Conservation (phyloP, 1,140 invertebrate genomes). For the Atta texana region DNA sequence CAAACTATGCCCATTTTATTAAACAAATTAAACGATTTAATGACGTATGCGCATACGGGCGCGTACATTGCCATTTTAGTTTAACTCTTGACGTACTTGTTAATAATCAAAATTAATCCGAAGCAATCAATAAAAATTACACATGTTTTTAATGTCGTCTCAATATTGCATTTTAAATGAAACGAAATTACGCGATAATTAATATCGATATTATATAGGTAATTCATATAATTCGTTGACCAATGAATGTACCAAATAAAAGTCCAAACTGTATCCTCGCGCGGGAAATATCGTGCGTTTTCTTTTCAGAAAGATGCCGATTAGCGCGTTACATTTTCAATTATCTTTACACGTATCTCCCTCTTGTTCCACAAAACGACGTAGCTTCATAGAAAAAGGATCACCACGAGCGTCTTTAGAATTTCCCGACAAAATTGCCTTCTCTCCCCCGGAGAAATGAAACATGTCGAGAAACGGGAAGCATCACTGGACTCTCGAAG, state of each 20-base stretch:
- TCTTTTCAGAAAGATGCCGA: not conserved
- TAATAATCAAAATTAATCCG: slow-evolving; percentile 35
- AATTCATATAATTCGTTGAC: no score
- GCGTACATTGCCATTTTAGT: slow-evolving; percentile 15
- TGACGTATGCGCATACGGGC: slow-evolving; percentile 5
- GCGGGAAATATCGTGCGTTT: not conserved
- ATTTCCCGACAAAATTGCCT: slow-evolving; percentile 46
- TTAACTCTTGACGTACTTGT: slow-evolving; percentile 7
- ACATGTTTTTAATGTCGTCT: not conserved
- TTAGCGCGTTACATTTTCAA: slow-evolving; percentile 1
- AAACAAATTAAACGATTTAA: slow-evolving; percentile 60
- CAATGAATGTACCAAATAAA: not conserved
- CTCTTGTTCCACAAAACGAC: not conserved
- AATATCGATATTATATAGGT: not conserved
- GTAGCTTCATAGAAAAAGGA: not conserved
- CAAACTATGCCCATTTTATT: slow-evolving; percentile 52
- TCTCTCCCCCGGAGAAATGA: slow-evolving; percentile 23
- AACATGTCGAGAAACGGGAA: slow-evolving; percentile 48
- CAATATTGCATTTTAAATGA: not conserved
- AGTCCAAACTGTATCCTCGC: not conserved
- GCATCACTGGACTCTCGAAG: slow-evolving; percentile 33
- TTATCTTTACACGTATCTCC: slow-evolving; percentile 10
- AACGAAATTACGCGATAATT: not conserved
- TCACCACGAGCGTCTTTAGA: not conserved
- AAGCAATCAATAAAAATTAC: not conserved